Percentiles rank a stretch among this genome's conserved stretches.
These are phyloP conservation scores for Synodontis membranacea DNA, from an alignment of 2,113 vertebrate species.

Conservation along the genomic window DNA sequence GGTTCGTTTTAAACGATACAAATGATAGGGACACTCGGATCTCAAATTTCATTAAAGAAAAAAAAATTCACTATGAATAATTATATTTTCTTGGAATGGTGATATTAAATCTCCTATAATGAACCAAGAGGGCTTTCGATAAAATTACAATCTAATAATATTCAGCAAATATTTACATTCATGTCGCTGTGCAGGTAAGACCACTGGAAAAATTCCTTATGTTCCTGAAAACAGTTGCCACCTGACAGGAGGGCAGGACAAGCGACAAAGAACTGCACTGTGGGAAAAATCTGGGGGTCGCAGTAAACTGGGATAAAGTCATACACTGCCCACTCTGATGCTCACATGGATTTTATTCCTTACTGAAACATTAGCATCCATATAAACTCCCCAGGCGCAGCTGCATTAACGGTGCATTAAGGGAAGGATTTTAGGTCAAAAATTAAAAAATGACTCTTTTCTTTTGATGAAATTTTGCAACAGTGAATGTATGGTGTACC, in stretches of 20 bases:
- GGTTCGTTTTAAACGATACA: too few species aligned
- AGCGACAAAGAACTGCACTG: background rate
- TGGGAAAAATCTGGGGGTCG: background rate
- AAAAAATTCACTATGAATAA: background rate
- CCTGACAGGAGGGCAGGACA: background rate
- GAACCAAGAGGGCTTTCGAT: background rate
- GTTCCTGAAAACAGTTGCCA: constrained; percentile 10
- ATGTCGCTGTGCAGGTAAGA: background rate
- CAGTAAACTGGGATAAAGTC: background rate
- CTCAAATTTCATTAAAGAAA: background rate
- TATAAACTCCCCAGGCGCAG: background rate
- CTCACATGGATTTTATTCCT: background rate
- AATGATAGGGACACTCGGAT: background rate
- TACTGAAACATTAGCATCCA: background rate
- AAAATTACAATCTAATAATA: background rate
- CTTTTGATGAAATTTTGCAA: background rate
- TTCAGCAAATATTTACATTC: background rate
- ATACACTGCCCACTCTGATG: background rate
- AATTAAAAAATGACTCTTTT: background rate
- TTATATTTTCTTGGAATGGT: background rate
- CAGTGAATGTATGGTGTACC: background rate
- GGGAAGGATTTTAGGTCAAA: background rate
- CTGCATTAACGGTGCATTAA: background rate
- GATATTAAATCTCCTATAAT: background rate
- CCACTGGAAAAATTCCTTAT: constrained; percentile 1